A percentile compares a stretch with the other conserved stretches of the same genome.
Conservation (phyloP, 2,113 vertebrate genomes). For the Cavia porcellus region DNA sequence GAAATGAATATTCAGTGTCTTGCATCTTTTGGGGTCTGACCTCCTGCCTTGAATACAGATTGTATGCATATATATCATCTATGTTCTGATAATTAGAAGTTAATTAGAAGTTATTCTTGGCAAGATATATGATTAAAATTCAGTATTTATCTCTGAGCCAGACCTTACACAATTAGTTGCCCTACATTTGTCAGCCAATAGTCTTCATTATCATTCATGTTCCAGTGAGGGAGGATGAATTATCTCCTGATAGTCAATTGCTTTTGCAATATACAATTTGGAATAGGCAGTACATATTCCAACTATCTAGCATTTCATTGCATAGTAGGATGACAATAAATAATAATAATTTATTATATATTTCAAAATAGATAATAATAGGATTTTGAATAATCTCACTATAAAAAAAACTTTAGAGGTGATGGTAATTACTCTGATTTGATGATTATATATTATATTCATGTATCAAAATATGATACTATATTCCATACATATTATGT, state of each 20-base stretch:
- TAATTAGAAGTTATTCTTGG: slow-evolving; percentile 7
- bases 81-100: slow-evolving; percentile 14
- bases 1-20: slow-evolving; percentile 8
- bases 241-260: slow-evolving; percentile 23
- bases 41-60: not conserved
- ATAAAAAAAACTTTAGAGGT: not conserved
- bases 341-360: not conserved
- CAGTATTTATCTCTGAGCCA: not conserved
- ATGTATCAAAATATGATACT: not conserved
- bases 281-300: not conserved
- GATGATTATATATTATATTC: not conserved
- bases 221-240: not conserved
- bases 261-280: slow-evolving; percentile 15
- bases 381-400: not conserved
- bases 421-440: not conserved
- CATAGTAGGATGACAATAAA: not conserved
- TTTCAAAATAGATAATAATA: not conserved
- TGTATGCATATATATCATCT: slow-evolving; percentile 4
- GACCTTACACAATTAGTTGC: slow-evolving; percentile 49
- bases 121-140: not conserved
- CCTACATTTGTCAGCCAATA: not conserved
- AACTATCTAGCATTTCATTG: not conserved
- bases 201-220: slow-evolving; percentile 38
- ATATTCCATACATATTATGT: not conserved
- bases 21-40: not conserved